Percentiles rank a stretch among this genome's conserved stretches.
Conservation (phyloP, 2,113 vertebrate genomes). For the Tamias sibiricus region DNA sequence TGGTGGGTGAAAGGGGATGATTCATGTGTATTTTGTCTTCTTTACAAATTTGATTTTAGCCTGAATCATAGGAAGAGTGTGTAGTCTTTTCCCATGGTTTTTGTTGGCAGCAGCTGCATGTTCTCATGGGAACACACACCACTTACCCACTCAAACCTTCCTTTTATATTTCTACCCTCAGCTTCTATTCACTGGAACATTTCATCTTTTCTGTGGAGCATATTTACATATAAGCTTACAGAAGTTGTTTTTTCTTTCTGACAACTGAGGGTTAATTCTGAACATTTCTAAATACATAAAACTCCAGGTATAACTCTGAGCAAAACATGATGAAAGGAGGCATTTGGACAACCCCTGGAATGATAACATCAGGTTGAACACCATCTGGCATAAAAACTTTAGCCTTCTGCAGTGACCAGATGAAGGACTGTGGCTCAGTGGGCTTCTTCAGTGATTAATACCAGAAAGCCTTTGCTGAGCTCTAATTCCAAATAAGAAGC, state of each 20-base stretch:
- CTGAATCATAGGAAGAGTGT: conserved; percentile 70
- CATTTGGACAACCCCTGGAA: neutral
- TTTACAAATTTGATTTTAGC: conserved; percentile 57
- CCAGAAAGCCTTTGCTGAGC: conserved; percentile 15
- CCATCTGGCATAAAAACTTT: neutral
- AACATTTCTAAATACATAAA: neutral
- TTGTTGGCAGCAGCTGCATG: conserved; percentile 17
- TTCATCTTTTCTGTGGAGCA: neutral
- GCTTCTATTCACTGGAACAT: neutral
- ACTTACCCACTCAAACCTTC: neutral
- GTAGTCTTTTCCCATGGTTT: conserved; percentile 51
- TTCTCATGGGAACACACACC: conserved; percentile 32
- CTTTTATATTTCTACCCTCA: neutral
- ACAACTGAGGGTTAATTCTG: neutral
- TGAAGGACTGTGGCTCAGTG: neutral
- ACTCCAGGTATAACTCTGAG: neutral
- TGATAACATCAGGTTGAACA: neutral
- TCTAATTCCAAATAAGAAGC: neutral
- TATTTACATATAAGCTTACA: neutral
- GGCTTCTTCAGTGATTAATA: neutral
- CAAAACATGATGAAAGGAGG: neutral
- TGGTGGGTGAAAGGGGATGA: conserved; percentile 36
- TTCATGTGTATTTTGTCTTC: conserved; percentile 61
- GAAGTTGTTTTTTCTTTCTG: neutral
- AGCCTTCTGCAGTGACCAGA: neutral